phyloP scores from a whole-genome alignment of 2,888 invertebrate genomes.

The Meteorus colon region DNA sequence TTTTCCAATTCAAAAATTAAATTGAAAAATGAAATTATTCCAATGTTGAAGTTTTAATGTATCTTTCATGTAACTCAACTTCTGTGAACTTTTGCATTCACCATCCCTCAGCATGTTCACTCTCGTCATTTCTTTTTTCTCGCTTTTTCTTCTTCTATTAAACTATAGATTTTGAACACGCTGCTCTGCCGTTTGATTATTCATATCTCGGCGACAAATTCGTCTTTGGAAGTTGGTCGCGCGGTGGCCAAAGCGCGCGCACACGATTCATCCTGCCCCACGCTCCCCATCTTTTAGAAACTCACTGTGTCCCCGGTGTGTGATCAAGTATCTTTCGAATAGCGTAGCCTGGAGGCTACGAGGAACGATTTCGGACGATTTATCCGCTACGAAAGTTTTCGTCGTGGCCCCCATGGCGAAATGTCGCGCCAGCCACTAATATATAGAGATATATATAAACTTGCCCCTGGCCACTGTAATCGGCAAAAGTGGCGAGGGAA shows the following conservation, averaged over 20 bases:
- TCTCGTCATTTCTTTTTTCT: background rate
- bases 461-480: background rate
- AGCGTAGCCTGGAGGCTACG: constrained; percentile 17
- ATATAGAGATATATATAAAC: constrained; percentile 6
- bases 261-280: background rate
- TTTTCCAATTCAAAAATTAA: background rate
- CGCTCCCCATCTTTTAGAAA: background rate
- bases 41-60: background rate
- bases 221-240: constrained; percentile 1
- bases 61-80: background rate
- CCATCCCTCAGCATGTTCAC: background rate
- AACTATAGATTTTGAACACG: background rate
- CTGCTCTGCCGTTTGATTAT: background rate
- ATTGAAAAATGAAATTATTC: background rate
- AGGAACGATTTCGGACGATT: constrained; percentile 17
- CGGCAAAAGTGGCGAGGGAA: constrained; percentile 1
- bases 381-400: constrained; percentile 18
- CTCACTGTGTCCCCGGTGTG: constrained; percentile 6
- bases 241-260: background rate
- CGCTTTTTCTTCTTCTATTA: background rate
- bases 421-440: constrained; percentile 2
- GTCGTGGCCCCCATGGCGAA: constrained; percentile 12
- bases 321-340: constrained; percentile 28
- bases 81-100: background rate
- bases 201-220: constrained; percentile 13